Base-by-base conservation (phyloP, 2,888 invertebrate species). In the Rhagophthalmus giganteus region DNA sequence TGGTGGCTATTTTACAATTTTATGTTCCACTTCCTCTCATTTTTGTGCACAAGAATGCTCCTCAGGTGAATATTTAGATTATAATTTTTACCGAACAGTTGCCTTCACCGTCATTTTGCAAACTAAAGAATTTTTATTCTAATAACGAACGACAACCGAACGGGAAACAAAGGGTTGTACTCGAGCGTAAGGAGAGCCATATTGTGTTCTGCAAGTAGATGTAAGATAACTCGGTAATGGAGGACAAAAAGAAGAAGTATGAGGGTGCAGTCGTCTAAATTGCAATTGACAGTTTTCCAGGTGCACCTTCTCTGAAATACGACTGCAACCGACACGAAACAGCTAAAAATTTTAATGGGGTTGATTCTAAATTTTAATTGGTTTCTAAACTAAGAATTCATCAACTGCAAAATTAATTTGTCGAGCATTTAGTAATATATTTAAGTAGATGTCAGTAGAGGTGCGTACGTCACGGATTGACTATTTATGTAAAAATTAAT, bases 251-350 rank as follows among this genome's bases (percentile, higher is more conserved):
- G n/a, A 28, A 45, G 37, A 37, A 20, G 10, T 33, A 28, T 9
- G 28, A 37, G 14, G 37, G 37, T 13, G 37, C 12, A 31, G 30
- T 45, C 30, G 9, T 30, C 12, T 37, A 45, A 45, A 45, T 45
- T 37, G 35, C 45, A 45, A 37, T 37, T 45, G 45, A 45, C 45
- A 45, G 35, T 37, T 37, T 30, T 45, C 45, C 37, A 41, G 45
- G 37, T 45, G 37, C 31, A 45, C 30, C 7, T 37, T 31, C 13
- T 44, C 16, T 26, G 9, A 34, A 27, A 27, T 44, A 24, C 30
- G 8, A 27, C 16, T 14, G 44, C 34, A 35, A 13, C 14, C 34
- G 27, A 35, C 14, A 27, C 24, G 25, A 25, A 30, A 10, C 31
- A 44, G 27, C 28, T 27, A 39, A 27, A 26, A 13, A 16, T 34